Conservation (phyloP, 2,113 vertebrate genomes). For the Melanostigma gelatinosum region DNA sequence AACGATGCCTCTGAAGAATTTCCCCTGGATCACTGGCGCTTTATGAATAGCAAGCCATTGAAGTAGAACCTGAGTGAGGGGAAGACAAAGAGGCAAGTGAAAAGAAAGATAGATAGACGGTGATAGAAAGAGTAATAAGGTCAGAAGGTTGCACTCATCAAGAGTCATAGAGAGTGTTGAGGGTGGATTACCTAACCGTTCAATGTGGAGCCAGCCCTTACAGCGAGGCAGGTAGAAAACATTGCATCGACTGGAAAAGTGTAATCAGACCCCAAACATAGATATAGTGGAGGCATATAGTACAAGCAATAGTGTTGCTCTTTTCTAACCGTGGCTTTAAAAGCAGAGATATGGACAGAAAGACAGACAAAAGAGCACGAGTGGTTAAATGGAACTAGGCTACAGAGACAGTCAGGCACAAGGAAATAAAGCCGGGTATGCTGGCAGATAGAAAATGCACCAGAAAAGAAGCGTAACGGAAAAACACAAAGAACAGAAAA, state of each 20-base stretch:
- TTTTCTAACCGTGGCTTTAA: constrained; percentile 9
- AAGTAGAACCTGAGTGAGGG: constrained; percentile 24
- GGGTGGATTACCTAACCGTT: constrained; percentile 31
- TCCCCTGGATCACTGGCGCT: constrained; percentile 45
- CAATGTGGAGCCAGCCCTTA: constrained; percentile 16
- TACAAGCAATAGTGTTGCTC: not conserved
- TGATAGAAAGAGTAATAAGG: constrained; percentile 20
- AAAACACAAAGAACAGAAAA: constrained; percentile 44
- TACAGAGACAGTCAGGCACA: not conserved
- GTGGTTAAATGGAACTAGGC: constrained; percentile 27
- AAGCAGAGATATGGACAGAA: constrained; percentile 10
- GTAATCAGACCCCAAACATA: constrained; percentile 15
- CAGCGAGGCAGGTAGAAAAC: constrained; percentile 24
- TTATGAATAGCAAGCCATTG: constrained; percentile 41
- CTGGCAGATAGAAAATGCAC: constrained; percentile 13
- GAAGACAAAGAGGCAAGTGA: not conserved
- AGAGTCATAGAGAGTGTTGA: constrained; percentile 31
- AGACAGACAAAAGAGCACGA: constrained; percentile 2
- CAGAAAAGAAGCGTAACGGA: constrained; percentile 11
- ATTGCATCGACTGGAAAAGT: constrained; percentile 15
- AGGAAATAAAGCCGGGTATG: not conserved
- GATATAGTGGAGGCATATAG: not conserved
- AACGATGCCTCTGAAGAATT: constrained; percentile 47
- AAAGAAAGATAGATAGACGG: constrained; percentile 10
- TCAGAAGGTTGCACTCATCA: constrained; percentile 31